Evolutionary conservation across 2,113 vertebrate genomes (phyloP).

Genomic region (Ciconia boyciana): DNA sequence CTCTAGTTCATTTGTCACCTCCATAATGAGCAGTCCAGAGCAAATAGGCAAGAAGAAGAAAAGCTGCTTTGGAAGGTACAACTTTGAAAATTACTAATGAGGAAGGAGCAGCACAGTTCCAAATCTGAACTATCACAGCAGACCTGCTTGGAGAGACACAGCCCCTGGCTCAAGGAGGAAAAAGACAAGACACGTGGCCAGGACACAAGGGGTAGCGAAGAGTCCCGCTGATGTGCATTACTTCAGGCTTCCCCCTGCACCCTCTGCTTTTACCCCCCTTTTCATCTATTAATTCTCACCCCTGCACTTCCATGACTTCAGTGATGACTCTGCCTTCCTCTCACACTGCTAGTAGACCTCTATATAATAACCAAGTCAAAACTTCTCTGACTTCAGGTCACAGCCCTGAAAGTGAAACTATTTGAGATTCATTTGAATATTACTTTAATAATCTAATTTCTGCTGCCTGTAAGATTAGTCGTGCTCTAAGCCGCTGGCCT

Average conservation of each 20-base stretch:
- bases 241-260: neutral
- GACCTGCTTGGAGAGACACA: neutral
- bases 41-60: neutral
- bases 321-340: neutral
- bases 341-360: neutral
- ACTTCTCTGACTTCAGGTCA: neutral
- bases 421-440: neutral
- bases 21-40: neutral
- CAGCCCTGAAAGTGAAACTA: neutral
- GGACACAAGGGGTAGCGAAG: neutral
- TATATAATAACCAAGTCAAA: neutral
- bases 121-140: neutral
- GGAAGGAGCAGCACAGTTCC: neutral
- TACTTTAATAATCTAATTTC: neutral
- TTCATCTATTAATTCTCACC: neutral
- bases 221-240: neutral
- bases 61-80: neutral
- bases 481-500: neutral
- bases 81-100: neutral
- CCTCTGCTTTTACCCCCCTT: neutral
- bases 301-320: neutral
- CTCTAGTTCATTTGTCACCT: neutral
- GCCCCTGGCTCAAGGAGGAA: neutral
- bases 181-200: neutral
- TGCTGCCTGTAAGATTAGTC: neutral